Percentiles rank a stretch among this genome's conserved stretches.
Conservation (phyloP, 2,888 invertebrate genomes). For the Actias luna region DNA sequence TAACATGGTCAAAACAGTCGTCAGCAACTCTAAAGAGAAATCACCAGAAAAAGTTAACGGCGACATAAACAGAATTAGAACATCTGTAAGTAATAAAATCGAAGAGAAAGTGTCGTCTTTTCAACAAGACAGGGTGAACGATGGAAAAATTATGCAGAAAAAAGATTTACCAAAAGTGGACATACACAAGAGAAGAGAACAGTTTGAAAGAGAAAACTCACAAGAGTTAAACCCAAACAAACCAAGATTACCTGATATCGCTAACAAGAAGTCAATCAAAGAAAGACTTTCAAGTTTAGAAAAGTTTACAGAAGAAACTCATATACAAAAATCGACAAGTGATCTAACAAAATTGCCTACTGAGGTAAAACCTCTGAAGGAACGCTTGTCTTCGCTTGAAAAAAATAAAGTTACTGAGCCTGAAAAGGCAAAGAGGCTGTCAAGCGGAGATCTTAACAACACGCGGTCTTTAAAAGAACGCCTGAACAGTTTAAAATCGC, state of each 20-base stretch:
- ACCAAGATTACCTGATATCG: constrained; percentile 83
- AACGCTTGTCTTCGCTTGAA: constrained; percentile 84
- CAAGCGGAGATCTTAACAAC: constrained; percentile 70
- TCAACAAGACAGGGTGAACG: constrained; percentile 73
- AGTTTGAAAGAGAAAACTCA: constrained; percentile 88
- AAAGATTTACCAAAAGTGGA: constrained; percentile 89
- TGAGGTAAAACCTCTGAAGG: constrained; percentile 84
- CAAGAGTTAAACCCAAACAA: constrained; percentile 75
- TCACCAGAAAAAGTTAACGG: constrained; percentile 67
- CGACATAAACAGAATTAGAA: constrained; percentile 73
- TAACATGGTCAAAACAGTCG: constrained; percentile 68
- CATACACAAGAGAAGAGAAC: constrained; percentile 90
- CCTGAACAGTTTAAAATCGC: constrained; percentile 70
- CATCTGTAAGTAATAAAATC: constrained; percentile 80
- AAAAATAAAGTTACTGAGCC: constrained; percentile 76
- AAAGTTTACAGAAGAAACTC: constrained; percentile 82
- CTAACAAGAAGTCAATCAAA: constrained; percentile 86
- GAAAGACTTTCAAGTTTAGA: constrained; percentile 87
- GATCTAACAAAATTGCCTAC: constrained; percentile 78
- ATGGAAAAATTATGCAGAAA: constrained; percentile 72
- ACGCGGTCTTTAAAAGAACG: constrained; percentile 75
- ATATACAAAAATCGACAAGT: constrained; percentile 68
- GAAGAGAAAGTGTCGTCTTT: constrained; percentile 84
- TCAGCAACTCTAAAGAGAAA: constrained; percentile 72
- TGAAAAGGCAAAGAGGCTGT: constrained; percentile 70